Percentiles rank a stretch among this genome's conserved stretches.
Conservation (phyloP, 2,888 invertebrate genomes). For the Callimorpha dominula region DNA sequence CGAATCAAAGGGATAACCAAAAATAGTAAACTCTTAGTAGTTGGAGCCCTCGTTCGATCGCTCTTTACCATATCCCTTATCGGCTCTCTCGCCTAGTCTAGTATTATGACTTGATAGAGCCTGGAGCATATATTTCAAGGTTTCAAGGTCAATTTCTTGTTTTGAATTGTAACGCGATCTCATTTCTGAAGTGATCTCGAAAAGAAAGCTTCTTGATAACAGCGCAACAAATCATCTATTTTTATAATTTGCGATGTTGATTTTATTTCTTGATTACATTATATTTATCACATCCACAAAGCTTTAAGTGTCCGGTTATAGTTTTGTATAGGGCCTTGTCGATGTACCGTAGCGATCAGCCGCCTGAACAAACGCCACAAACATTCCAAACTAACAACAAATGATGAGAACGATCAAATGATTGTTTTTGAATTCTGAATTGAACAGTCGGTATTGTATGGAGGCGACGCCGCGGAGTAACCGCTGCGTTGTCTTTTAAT, state of each 20-base stretch:
- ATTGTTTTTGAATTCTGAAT: constrained; percentile 45
- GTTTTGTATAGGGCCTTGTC: constrained; percentile 53
- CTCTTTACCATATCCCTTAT: constrained; percentile 23
- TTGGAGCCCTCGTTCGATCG: background rate
- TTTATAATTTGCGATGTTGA: constrained; percentile 35
- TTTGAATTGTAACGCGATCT: constrained; percentile 65
- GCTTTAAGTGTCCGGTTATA: constrained; percentile 60
- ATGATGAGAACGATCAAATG: constrained; percentile 49
- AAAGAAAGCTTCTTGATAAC: constrained; percentile 40
- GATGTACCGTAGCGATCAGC: constrained; percentile 58
- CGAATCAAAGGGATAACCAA: constrained; percentile 37
- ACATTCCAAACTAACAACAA: constrained; percentile 74
- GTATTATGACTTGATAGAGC: constrained; percentile 31
- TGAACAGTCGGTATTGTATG: constrained; percentile 31
- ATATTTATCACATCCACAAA: constrained; percentile 38
- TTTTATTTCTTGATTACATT: constrained; percentile 28
- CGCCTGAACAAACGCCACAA: constrained; percentile 72
- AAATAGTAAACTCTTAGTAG: constrained; percentile 27
- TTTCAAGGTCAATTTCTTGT: constrained; percentile 34
- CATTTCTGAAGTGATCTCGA: constrained; percentile 53
- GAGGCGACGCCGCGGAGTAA: constrained; percentile 25
- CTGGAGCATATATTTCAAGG: constrained; percentile 30
- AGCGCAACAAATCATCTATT: constrained; percentile 42
- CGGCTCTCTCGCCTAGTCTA: constrained; percentile 33
- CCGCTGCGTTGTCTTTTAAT: constrained; percentile 29